Base-by-base conservation (phyloP, 92 coral and sea anemone species). In the Blastomussa wellsi region DNA sequence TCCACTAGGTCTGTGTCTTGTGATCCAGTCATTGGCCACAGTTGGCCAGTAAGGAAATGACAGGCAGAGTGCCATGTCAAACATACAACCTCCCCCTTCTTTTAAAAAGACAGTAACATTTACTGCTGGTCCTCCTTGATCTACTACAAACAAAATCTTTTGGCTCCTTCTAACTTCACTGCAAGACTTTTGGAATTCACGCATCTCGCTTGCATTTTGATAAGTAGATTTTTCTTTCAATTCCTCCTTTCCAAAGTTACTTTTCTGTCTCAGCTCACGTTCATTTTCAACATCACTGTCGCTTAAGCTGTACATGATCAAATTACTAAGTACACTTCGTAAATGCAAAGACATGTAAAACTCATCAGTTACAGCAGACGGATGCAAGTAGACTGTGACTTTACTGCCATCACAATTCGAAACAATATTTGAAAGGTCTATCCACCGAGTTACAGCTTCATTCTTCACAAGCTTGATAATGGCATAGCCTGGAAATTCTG, bases 81-180 rank as follows among this genome's bases (percentile, higher is more conserved):
- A 77, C 51, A 44, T 77, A 84, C 17, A 17, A 35, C 88, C 82
- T 51, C 88, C 83, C 7, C 83, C 88, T 55, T 84, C 76, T 24
- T 32, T 19, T 47, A 49, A 19, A 33, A 84, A 77, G 41, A 48
- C 49, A 71, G 26, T 76, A 11, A 84, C 76, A 55, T 71, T 84
- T 31, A 84, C 83, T 0, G 88, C 88, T 65, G 88, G 88, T 6
- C 88, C 88, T 6, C 82, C 88, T 77, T 84, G 83, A 79, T 84
- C 88, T n/a, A 84, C 75, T 13, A 84, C 9, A 66, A 84, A 84
- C 39, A 84, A 24, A 52, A 76, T 19, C 11, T 79, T 67, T 76
- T 57, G 88, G 24, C 68, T 13, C 66, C 74, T 26, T 20, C 22
- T 0, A 48, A n/a, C 51, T 41, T 82, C 72, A 26, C 47, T n/a